Percentiles rank a stretch among this genome's conserved stretches.
Evolutionary conservation across 2,888 invertebrate genomes (phyloP).

Genomic region (Cyaniris semiargus): DNA sequence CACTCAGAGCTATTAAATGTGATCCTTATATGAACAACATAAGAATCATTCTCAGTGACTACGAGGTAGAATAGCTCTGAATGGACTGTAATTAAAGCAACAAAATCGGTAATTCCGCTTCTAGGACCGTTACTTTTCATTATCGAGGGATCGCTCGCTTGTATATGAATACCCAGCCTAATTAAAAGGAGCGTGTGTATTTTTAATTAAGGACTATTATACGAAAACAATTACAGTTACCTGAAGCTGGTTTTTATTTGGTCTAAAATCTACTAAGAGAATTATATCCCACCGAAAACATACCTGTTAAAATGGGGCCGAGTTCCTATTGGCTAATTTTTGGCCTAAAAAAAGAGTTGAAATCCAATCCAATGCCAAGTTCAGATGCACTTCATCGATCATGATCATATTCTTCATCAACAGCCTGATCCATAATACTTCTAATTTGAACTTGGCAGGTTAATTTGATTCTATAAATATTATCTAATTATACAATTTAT

Average conservation of each 20-base stretch:
- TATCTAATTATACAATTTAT: too few species aligned
- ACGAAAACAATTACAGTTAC: neutral
- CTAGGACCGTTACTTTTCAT: neutral
- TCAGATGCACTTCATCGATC: too few species aligned
- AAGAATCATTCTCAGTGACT: neutral
- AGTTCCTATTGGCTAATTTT: too few species aligned
- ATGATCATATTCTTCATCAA: too few species aligned
- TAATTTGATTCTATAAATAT: too few species aligned
- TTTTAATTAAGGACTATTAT: constrained; percentile 30
- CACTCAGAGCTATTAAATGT: neutral
- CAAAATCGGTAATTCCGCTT: constrained; percentile 13
- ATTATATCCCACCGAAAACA: too few species aligned
- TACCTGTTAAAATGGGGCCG: too few species aligned
- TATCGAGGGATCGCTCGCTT: neutral
- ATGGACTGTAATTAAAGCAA: neutral
- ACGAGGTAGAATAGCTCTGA: neutral
- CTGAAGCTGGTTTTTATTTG: neutral
- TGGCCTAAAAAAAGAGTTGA: too few species aligned
- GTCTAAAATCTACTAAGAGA: neutral
- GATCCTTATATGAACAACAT: neutral
- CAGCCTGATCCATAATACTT: too few species aligned
- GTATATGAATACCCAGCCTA: constrained; percentile 24
- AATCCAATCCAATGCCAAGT: too few species aligned
- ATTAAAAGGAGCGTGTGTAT: constrained; percentile 1
- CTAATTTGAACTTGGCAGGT: too few species aligned